These are phyloP conservation scores for Fratercula arctica DNA, from an alignment of 2,797 vertebrate genomes.

Conservation along the genomic window DNA sequence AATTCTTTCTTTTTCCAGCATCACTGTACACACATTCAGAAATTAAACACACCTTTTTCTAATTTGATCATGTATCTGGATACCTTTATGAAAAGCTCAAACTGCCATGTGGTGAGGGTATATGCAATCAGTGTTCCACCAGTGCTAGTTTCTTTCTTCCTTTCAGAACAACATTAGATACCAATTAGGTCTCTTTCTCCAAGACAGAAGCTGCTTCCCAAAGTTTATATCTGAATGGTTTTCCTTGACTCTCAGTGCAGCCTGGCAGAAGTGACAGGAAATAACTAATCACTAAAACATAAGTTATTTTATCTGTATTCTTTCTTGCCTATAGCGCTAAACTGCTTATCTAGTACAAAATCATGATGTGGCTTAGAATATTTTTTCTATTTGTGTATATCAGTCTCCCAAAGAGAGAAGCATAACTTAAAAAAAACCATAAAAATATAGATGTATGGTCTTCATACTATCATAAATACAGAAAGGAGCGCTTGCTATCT, in stretches of 20 bases:
- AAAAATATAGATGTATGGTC: not conserved
- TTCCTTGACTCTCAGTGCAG: not conserved
- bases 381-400: not conserved
- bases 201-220: not conserved
- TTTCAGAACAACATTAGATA: not conserved
- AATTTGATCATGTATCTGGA: not conserved
- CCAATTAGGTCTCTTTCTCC: not conserved
- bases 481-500: not conserved
- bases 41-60: not conserved
- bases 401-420: not conserved
- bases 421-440: not conserved
- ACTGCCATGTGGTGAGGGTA: fast-evolving
- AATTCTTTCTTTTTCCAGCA: not conserved
- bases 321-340: not conserved
- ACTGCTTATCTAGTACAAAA: not conserved
- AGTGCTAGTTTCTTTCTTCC: not conserved
- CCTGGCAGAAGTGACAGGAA: not conserved
- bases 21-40: not conserved
- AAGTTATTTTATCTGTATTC: not conserved
- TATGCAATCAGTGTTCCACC: not conserved
- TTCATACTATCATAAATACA: not conserved
- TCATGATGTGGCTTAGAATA: not conserved
- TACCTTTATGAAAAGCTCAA: not conserved
- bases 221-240: not conserved
- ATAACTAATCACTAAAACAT: not conserved